Conservation (phyloP, 2,797 vertebrate species). For the Coluber constrictor region DNA sequence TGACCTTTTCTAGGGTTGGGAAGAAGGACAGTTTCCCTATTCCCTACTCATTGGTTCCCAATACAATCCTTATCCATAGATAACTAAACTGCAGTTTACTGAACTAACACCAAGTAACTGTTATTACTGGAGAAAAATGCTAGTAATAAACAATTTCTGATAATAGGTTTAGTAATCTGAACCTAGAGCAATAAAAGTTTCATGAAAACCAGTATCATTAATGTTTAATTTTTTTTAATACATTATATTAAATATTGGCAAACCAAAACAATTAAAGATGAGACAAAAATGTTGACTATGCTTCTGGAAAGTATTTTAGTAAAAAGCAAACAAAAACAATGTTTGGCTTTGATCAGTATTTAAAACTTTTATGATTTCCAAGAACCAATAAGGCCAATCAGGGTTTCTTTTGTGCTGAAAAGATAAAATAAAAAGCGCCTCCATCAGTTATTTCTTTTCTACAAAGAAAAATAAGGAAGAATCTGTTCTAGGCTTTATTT, state of each 20-base stretch:
- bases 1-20: not conserved
- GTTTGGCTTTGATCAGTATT: not conserved
- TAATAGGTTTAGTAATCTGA: not conserved
- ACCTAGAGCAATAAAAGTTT: not conserved
- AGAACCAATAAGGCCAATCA: not conserved
- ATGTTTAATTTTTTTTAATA: not conserved
- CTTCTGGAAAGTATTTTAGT: not conserved
- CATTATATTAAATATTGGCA: not conserved
- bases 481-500: not conserved
- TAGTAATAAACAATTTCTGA: not conserved
- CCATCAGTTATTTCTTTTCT: not conserved
- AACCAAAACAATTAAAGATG: not conserved
- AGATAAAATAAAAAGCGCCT: slow-evolving; percentile 5
- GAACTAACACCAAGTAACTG: not conserved
- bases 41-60: not conserved
- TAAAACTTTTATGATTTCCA: not conserved
- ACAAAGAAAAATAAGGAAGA: not conserved
- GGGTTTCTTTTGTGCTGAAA: not conserved
- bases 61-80: not conserved
- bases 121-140: not conserved
- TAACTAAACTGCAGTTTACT: not conserved
- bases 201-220: not conserved
- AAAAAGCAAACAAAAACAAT: not conserved
- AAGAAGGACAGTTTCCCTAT: not conserved
- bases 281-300: not conserved